A percentile compares a stretch with the other conserved stretches of the same genome.
These are phyloP conservation scores for Stylophora pistillata DNA, from an alignment of 64 coral and sea anemone species.

Conservation along the genomic window DNA sequence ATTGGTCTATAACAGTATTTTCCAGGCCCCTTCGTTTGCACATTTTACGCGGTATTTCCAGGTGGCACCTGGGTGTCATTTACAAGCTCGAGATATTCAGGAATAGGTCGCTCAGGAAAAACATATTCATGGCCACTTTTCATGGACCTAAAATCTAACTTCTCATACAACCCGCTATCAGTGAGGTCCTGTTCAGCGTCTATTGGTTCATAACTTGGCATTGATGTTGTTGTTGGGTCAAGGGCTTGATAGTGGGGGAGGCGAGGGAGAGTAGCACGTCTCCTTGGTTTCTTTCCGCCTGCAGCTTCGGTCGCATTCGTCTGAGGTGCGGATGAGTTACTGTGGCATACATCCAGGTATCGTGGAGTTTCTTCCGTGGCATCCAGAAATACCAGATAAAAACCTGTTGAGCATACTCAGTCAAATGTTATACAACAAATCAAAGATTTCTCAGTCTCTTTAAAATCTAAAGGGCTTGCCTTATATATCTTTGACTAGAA, in stretches of 20 bases:
- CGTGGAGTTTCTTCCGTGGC: neutral
- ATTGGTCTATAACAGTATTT: neutral
- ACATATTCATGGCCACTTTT: neutral
- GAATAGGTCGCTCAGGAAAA: neutral
- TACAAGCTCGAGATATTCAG: slow-evolving; percentile 14
- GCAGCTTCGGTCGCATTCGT: neutral
- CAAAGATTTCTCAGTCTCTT: too few relatives aligned
- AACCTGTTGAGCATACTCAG: too few relatives aligned
- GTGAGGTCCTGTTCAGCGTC: neutral
- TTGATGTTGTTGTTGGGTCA: neutral
- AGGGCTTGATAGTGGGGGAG: neutral
- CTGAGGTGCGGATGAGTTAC: neutral
- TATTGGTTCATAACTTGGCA: neutral
- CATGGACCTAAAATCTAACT: neutral
- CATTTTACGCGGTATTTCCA: neutral
- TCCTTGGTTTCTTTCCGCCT: neutral
- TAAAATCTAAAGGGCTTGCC: too few relatives aligned
- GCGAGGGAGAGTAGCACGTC: neutral
- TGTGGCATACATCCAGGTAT: neutral
- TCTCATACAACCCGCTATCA: slow-evolving; percentile 7
- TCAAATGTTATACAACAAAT: too few relatives aligned
- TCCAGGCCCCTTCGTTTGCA: too few relatives aligned
- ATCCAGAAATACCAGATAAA: too few relatives aligned
- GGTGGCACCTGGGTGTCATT: neutral
- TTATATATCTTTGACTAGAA: too few relatives aligned